Evolutionary conservation across 2,797 vertebrate species (phyloP).

Genomic region (Eulemur albifrons): DNA sequence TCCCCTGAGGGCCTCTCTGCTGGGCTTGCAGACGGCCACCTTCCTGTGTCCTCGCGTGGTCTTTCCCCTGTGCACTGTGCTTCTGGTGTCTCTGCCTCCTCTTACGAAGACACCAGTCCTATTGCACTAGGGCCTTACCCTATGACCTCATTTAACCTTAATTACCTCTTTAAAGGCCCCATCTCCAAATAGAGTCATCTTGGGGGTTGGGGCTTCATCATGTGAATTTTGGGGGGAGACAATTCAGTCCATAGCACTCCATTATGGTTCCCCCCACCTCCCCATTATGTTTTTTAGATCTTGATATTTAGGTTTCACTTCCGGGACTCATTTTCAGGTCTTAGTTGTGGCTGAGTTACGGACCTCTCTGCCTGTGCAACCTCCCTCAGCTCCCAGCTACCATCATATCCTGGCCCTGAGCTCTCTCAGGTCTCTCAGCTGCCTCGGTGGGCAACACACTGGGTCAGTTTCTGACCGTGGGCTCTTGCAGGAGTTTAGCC

Average conservation of each 20-base stretch:
- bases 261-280: neutral
- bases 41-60: neutral
- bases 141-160: neutral
- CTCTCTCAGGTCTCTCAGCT: neutral
- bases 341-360: neutral
- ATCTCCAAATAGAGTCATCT: neutral
- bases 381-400: rapidly evolving
- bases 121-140: neutral
- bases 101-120: neutral
- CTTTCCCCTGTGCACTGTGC: neutral
- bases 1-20: neutral
- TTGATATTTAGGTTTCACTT: neutral
- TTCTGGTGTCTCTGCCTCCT: neutral
- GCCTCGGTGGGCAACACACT: neutral
- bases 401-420: neutral
- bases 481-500: neutral
- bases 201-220: neutral
- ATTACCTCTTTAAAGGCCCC: neutral
- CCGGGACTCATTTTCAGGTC: neutral
- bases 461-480: neutral
- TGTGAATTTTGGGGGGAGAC: neutral
- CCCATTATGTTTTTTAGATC: neutral
- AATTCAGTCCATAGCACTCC: neutral
- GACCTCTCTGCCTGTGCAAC: neutral
- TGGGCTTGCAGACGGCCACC: neutral